phyloP scores from a whole-genome alignment of 2,888 invertebrate species.

The Stenodema calcarata region DNA sequence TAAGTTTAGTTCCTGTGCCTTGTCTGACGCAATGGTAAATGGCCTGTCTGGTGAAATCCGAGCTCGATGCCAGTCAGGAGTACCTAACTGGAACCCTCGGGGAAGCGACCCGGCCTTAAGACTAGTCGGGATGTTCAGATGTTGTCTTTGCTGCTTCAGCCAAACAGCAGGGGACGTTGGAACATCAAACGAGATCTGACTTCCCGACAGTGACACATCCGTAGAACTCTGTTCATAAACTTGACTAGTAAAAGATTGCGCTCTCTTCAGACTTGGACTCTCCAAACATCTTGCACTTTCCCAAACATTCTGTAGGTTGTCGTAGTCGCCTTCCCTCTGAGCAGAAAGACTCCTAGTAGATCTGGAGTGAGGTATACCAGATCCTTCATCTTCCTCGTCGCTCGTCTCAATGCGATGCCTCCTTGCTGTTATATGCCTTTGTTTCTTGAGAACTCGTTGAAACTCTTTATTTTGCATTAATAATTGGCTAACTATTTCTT shows the following conservation, averaged over 20 bases:
- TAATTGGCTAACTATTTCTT: constrained; percentile 81
- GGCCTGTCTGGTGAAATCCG: constrained; percentile 69
- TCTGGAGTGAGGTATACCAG: constrained; percentile 44
- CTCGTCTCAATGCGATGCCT: constrained; percentile 60
- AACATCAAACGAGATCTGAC: constrained; percentile 59
- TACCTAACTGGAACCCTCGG: constrained; percentile 74
- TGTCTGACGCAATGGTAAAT: constrained; percentile 75
- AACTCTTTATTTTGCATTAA: constrained; percentile 84
- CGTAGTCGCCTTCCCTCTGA: constrained; percentile 55
- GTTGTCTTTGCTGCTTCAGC: constrained; percentile 74
- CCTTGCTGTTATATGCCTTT: constrained; percentile 68
- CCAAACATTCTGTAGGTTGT: constrained; percentile 56
- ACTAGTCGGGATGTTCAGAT: constrained; percentile 66
- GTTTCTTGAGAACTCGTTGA: constrained; percentile 78
- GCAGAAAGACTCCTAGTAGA: constrained; percentile 52
- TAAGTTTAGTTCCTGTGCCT: constrained; percentile 69
- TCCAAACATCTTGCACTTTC: constrained; percentile 54
- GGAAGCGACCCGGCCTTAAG: constrained; percentile 80
- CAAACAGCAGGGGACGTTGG: constrained; percentile 75
- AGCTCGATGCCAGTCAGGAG: constrained; percentile 61
- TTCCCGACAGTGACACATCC: constrained; percentile 55
- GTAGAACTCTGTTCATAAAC: constrained; percentile 56
- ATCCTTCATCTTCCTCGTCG: constrained; percentile 57
- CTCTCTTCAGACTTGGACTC: constrained; percentile 58
- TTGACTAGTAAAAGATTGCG: constrained; percentile 60